Percentiles rank a stretch among this genome's conserved stretches.
phyloP scores from a whole-genome alignment of 2,888 invertebrate genomes.

The Tetragonisca angustula region DNA sequence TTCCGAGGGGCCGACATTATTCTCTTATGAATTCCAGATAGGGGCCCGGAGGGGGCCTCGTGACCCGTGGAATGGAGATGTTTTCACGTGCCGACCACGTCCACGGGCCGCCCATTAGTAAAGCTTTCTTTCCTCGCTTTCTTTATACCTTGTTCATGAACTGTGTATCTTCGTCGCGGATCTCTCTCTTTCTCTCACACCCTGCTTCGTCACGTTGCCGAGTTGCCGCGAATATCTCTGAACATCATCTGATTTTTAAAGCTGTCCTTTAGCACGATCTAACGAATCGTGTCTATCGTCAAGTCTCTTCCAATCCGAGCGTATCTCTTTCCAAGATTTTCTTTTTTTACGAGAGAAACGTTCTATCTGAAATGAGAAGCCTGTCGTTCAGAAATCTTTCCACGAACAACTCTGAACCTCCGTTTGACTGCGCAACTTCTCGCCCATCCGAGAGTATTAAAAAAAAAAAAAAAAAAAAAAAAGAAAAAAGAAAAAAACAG shows the following conservation, averaged over 20 bases:
- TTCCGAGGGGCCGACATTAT: slow-evolving; percentile 79
- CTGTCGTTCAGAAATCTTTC: neutral
- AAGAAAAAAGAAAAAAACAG: neutral
- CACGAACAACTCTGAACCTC: neutral
- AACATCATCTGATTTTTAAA: neutral
- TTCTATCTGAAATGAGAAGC: neutral
- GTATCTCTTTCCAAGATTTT: neutral
- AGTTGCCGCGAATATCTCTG: too few species aligned
- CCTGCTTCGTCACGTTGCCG: too few species aligned
- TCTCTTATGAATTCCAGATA: slow-evolving; percentile 80
- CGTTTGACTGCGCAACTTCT: neutral
- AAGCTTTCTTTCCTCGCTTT: slow-evolving; percentile 65
- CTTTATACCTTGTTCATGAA: slow-evolving; percentile 52
- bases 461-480: neutral
- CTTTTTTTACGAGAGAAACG: too few species aligned
- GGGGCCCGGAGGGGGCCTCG: slow-evolving; percentile 59
- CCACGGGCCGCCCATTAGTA: slow-evolving; percentile 71
- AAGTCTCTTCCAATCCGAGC: neutral
- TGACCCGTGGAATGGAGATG: slow-evolving; percentile 77
- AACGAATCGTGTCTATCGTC: neutral
- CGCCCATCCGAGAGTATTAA: too few species aligned
- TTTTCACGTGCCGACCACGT: slow-evolving; percentile 72
- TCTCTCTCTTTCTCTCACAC: slow-evolving; percentile 17
- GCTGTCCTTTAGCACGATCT: fast-evolving
- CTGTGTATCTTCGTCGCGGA: slow-evolving; percentile 40